These are phyloP conservation scores for Crotalus helleri DNA, from an alignment of 2,113 vertebrate species.

Conservation along the genomic window DNA sequence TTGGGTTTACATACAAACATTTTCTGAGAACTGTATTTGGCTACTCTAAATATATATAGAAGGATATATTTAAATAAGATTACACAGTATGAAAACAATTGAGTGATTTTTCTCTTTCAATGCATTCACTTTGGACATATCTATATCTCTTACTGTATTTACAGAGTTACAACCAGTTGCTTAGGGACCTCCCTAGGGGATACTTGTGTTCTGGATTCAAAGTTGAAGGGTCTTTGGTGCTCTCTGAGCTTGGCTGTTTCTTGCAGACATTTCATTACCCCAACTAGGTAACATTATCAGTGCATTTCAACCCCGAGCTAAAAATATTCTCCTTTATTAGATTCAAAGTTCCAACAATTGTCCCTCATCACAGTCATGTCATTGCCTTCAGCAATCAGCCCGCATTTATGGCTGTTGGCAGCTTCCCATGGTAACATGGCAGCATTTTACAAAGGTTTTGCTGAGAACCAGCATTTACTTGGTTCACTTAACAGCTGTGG, in stretches of 20 bases:
- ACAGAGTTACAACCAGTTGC: background rate
- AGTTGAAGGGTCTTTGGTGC: background rate
- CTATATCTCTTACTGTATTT: background rate
- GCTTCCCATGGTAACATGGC: background rate
- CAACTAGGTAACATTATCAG: background rate
- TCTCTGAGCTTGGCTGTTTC: background rate
- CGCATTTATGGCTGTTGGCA: background rate
- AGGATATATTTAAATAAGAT: background rate
- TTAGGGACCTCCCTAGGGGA: background rate
- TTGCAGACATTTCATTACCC: background rate
- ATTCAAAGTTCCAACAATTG: background rate
- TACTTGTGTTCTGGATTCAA: background rate
- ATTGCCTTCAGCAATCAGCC: background rate
- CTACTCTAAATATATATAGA: background rate
- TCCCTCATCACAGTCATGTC: background rate
- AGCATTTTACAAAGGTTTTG: background rate
- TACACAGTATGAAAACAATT: background rate
- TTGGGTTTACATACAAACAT: constrained; percentile 13
- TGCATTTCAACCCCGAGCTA: background rate
- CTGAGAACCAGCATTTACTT: background rate
- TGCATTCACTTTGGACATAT: background rate
- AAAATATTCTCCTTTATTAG: background rate
- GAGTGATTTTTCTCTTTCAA: background rate
- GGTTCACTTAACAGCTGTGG: background rate
- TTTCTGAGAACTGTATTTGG: constrained; percentile 8